Percentiles rank a stretch among this genome's conserved stretches.
Conservation (phyloP, 2,797 vertebrate genomes). For the Pangasius djambal region DNA sequence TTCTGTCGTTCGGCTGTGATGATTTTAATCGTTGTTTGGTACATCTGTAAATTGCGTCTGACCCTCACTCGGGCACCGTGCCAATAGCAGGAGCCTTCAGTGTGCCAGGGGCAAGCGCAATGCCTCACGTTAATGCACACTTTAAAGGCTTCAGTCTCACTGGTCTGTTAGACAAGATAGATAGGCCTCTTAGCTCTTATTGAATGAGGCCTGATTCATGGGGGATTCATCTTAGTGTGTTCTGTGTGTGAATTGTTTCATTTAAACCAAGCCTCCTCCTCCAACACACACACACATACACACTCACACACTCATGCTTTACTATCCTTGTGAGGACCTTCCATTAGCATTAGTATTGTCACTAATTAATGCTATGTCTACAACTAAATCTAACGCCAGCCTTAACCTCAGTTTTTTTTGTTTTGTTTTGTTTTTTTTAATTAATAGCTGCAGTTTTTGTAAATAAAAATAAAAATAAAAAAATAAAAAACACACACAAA, state of each 20-base stretch:
- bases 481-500: too few species aligned
- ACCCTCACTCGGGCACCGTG: conserved; percentile 5
- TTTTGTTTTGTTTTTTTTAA: not conserved
- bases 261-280: conserved; percentile 4
- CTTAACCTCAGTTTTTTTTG: not conserved
- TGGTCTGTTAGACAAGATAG: conserved; percentile 40
- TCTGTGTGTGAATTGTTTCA: conserved; percentile 15
- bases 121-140: conserved; percentile 44
- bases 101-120: conserved; percentile 7
- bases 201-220: conserved; percentile 42
- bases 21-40: conserved; percentile 41
- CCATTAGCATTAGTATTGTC: not conserved
- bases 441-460: not conserved
- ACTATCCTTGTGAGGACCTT: not conserved
- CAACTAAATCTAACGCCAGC: not conserved
- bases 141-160: conserved; percentile 33
- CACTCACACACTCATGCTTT: not conserved
- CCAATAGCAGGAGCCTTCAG: conserved; percentile 33
- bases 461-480: too few species aligned
- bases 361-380: not conserved
- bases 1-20: conserved; percentile 50
- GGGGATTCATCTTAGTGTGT: conserved; percentile 44
- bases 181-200: conserved; percentile 39
- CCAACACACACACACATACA: conserved; percentile 4
- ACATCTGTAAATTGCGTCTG: conserved; percentile 56